Percentiles rank a stretch among this genome's conserved stretches.
These are phyloP conservation scores for Listronotus bonariensis DNA, from an alignment of 1,140 invertebrate genomes.

Conservation along the genomic window DNA sequence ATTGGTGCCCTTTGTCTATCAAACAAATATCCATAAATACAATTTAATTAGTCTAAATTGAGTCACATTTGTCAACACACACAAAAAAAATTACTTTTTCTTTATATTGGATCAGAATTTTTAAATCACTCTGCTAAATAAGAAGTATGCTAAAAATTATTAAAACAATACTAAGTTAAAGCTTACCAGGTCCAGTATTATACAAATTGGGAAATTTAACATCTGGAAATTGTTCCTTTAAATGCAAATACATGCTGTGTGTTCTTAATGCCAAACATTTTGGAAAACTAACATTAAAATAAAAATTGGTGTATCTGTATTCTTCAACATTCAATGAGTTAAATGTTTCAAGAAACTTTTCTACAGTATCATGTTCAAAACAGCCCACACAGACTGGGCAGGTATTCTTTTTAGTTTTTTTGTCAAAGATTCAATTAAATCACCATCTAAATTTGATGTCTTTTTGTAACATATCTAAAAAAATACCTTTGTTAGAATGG, in stretches of 20 bases:
- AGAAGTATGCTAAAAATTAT: too few species aligned
- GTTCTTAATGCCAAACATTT: conserved; percentile 55
- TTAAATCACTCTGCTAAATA: too few species aligned
- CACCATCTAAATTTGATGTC: conserved; percentile 23
- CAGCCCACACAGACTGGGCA: conserved; percentile 69
- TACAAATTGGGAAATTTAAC: conserved; percentile 27
- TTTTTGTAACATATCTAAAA: neutral
- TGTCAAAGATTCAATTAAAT: conserved; percentile 5
- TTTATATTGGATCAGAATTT: too few species aligned
- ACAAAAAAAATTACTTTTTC: too few species aligned
- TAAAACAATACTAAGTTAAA: conserved; percentile 12
- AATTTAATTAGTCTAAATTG: too few species aligned
- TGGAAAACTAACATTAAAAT: conserved; percentile 56
- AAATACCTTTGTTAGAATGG: too few species aligned
- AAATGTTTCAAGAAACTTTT: conserved; percentile 57
- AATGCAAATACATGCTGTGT: conserved; percentile 56
- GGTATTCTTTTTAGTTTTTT: conserved; percentile 48
- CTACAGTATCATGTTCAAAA: conserved; percentile 60
- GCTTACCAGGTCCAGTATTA: conserved; percentile 23
- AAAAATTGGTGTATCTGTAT: conserved; percentile 56
- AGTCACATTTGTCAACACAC: too few species aligned
- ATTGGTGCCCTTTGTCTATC: too few species aligned
- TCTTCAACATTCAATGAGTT: conserved; percentile 49
- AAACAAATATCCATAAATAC: too few species aligned
- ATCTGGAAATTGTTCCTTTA: conserved; percentile 55